Base-by-base conservation (phyloP, 1,140 invertebrate species). In the Aphaenogaster rudis region DNA sequence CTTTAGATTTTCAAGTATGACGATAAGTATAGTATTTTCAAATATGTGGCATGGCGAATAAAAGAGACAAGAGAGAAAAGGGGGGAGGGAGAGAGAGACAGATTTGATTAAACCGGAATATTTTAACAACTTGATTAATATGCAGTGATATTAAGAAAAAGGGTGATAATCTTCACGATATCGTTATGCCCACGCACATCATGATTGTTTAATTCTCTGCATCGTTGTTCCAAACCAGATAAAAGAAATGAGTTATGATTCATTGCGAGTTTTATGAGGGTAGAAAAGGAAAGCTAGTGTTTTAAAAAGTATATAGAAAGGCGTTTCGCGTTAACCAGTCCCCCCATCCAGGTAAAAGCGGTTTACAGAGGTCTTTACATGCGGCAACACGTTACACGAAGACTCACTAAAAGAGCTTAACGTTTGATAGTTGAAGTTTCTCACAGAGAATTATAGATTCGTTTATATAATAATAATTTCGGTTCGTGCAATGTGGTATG, bases 181-280 rank as follows among this genome's bases (percentile, higher is more conserved):
- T 88, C 59, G 28, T 85, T 88, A 67, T 59, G 63, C 48, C 66
- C 85, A 69, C 67, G 72, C 67, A 66, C 69, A 74, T 86, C 79
- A 85, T 92, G 91, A 91, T 92, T 90, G 87, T 88, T 92, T 88
- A 92, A 92, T 92, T 92, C 77, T 84, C 67, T 50, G 42, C 42
- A 52, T 59, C 81, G 81, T 85, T 74, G 64, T 57, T 64, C 17
- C 67, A 79, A 84, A 87, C 87, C 90, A 92, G 88, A 92, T 92
- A 80, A 86, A 77, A 92, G 87, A 74, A 71, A 88, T 59, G 67
- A 91, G 84, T 87, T 91, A 91, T 77, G 57, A 63, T 74, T 57
- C 64, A 28, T 28, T 28, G 28, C 28, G 28, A 48, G 80, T 82
- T 91, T 89, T 64, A 82, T 59, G 54, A 33, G 15, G 28, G 17